Percentiles rank a stretch among this genome's conserved stretches.
Conservation (phyloP, 1,140 invertebrate species). For the Cydia pomonella region DNA sequence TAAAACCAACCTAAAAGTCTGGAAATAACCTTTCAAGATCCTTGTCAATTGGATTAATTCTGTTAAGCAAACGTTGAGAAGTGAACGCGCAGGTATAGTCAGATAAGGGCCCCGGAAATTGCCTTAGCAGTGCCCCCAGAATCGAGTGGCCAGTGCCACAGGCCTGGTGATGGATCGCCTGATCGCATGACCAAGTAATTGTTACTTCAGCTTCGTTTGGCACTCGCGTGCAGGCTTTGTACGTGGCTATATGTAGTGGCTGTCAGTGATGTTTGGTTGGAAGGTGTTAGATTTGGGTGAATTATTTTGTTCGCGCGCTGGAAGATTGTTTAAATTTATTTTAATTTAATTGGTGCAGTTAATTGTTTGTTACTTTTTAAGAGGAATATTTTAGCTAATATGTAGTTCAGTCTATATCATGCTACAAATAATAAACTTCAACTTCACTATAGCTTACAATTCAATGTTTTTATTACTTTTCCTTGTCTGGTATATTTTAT, state of each 20-base stretch:
- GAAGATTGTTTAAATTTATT: neutral
- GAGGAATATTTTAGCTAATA: neutral
- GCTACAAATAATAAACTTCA: no score
- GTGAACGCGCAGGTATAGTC: constrained; percentile 61
- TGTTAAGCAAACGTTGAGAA: constrained; percentile 66
- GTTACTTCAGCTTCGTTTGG: constrained; percentile 66
- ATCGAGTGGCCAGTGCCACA: constrained; percentile 64
- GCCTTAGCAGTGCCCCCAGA: constrained; percentile 64
- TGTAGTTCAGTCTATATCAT: neutral
- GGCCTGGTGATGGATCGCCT: constrained; percentile 71
- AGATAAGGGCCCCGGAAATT: constrained; percentile 78
- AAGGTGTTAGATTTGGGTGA: constrained; percentile 4
- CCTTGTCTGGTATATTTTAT: no score
- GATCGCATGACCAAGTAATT: constrained; percentile 76
- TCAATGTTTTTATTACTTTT: no score
- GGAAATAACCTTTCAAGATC: constrained; percentile 54
- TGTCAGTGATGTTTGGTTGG: constrained; percentile 28
- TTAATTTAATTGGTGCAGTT: neutral
- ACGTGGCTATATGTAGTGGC: constrained; percentile 33
- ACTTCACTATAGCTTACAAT: no score
- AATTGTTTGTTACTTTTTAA: neutral
- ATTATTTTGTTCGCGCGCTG: constrained; percentile 27
- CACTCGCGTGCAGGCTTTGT: constrained; percentile 54
- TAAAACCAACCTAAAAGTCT: constrained; percentile 37
- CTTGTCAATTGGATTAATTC: constrained; percentile 72